Percentiles rank a stretch among this genome's conserved stretches.
These are phyloP conservation scores for Meriones psammophilus DNA, from an alignment of 2,797 vertebrate genomes.

Conservation along the genomic window DNA sequence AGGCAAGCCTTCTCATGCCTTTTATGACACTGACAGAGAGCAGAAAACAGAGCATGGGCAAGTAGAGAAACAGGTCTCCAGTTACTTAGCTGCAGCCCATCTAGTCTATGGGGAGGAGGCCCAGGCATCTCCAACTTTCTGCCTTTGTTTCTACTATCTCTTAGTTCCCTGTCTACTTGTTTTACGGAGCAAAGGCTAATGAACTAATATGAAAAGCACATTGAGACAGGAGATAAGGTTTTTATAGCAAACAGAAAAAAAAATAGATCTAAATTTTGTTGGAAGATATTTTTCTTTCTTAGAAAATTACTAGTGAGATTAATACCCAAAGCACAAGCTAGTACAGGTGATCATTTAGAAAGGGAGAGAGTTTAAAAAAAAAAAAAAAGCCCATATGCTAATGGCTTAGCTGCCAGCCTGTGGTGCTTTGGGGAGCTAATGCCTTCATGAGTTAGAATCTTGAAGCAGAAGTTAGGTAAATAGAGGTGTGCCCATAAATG, in stretches of 20 bases:
- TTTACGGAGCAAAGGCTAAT: neutral
- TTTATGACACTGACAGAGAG: neutral
- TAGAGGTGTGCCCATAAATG: neutral
- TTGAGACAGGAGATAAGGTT: neutral
- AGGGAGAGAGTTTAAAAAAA: neutral
- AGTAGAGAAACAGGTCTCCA: neutral
- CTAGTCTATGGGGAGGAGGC: neutral
- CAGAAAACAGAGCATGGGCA: neutral
- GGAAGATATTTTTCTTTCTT: neutral
- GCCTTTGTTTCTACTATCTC: neutral
- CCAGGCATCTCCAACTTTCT: neutral
- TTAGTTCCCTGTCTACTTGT: neutral
- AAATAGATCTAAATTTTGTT: neutral
- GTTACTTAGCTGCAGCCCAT: too few species aligned
- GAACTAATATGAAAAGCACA: neutral
- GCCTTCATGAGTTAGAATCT: neutral
- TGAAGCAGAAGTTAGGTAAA: neutral
- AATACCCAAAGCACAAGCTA: neutral
- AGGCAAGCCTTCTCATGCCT: neutral
- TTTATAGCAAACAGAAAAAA: neutral
- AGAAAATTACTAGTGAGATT: conserved; percentile 9
- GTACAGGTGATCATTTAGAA: neutral
- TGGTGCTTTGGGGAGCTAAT: too few species aligned
- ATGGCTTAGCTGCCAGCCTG: neutral
- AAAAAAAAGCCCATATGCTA: neutral